These are phyloP conservation scores for Odontocolon sp. DNA, from an alignment of 2,888 invertebrate genomes.

Conservation along the genomic window DNA sequence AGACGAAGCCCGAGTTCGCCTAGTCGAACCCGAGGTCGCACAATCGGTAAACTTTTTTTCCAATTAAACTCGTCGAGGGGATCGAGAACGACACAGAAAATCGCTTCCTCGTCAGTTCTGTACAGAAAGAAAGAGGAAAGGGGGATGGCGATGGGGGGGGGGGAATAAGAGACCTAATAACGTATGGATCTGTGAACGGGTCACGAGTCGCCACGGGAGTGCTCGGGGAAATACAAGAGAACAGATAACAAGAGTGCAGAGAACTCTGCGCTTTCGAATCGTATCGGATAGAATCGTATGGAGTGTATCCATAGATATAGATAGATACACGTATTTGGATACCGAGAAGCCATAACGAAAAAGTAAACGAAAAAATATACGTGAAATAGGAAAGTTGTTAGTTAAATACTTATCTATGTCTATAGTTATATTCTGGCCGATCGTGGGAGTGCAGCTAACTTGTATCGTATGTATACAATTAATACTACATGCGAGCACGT, in stretches of 20 bases:
- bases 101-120: slow-evolving; percentile 14
- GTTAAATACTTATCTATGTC: slow-evolving; percentile 24
- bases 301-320: slow-evolving; percentile 27
- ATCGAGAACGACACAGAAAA: slow-evolving; percentile 18
- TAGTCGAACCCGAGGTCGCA: background rate
- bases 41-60: slow-evolving; percentile 39
- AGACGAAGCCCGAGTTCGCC: background rate
- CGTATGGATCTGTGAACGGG: slow-evolving; percentile 50
- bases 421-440: background rate
- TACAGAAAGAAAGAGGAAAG: slow-evolving; percentile 20
- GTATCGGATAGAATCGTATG: slow-evolving; percentile 34
- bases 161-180: slow-evolving; percentile 42
- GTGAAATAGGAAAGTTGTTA: slow-evolving; percentile 42
- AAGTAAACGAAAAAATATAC: slow-evolving; percentile 5
- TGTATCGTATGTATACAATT: too few relatives aligned
- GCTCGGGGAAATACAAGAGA: slow-evolving; percentile 36
- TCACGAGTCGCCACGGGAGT: slow-evolving; percentile 48
- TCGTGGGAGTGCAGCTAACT: slow-evolving; percentile 36
- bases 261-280: slow-evolving; percentile 46
- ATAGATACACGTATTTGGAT: background rate
- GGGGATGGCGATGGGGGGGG: too few relatives aligned
- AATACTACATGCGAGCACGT: too few relatives aligned
- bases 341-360: background rate
- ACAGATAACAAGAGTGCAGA: slow-evolving; percentile 1
- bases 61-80: slow-evolving; percentile 34